phyloP scores from a whole-genome alignment of 2,888 invertebrate genomes.

The Ophonus ardosiacus region DNA sequence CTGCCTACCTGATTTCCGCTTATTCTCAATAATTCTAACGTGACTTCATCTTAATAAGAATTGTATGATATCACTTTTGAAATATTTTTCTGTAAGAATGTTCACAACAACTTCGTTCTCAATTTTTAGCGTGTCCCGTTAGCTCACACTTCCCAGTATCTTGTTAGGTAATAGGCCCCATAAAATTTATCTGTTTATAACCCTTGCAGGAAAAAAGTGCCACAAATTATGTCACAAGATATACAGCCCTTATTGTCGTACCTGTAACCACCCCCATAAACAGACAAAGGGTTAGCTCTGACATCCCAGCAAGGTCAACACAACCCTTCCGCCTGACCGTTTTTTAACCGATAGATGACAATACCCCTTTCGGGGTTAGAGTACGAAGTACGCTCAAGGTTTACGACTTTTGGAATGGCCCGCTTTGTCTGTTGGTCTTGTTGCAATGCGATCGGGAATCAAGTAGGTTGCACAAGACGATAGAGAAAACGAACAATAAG shows the following conservation, averaged over 20 bases:
- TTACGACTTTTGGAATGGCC: constrained; percentile 28
- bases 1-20: too few species aligned
- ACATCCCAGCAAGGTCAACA: constrained; percentile 31
- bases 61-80: too few species aligned
- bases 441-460: constrained; percentile 30
- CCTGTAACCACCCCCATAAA: constrained; percentile 33
- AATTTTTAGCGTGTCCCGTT: too few species aligned
- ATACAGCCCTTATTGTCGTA: constrained; percentile 21
- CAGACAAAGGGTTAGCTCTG: constrained; percentile 44
- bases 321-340: constrained; percentile 50
- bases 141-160: neutral
- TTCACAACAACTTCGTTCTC: too few species aligned
- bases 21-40: too few species aligned
- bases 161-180: neutral
- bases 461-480: constrained; percentile 23
- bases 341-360: constrained; percentile 36
- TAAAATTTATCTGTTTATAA: constrained; percentile 23
- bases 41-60: too few species aligned
- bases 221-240: constrained; percentile 22
- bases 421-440: constrained; percentile 21
- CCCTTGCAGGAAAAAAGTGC: neutral
- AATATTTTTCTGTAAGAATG: too few species aligned
- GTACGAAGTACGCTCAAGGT: constrained; percentile 38
- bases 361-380: constrained; percentile 33
- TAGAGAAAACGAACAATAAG: neutral